Percentiles rank a stretch among this genome's conserved stretches.
These are phyloP conservation scores for Nannoperca australis DNA, from an alignment of 2,797 vertebrate species.

Conservation along the genomic window DNA sequence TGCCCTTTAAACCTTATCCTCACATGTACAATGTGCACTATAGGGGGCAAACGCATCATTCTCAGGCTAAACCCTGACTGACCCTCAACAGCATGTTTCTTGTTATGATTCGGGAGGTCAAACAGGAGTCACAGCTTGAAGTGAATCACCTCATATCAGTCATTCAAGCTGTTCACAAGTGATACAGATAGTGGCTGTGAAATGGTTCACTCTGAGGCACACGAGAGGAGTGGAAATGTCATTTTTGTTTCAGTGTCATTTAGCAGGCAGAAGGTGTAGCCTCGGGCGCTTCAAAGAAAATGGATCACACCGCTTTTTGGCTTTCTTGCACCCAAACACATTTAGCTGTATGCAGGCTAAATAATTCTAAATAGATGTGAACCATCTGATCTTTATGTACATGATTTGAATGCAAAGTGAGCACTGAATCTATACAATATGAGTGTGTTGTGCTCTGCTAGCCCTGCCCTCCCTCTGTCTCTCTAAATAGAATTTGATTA, in stretches of 20 bases:
- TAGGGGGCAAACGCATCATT: constrained; percentile 29
- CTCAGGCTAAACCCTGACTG: constrained; percentile 25
- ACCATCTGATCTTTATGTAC: neutral
- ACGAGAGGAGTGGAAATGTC: neutral
- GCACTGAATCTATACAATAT: neutral
- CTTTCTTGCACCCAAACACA: neutral
- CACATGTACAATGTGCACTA: constrained; percentile 25
- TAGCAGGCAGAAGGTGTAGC: neutral
- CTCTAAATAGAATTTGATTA: constrained; percentile 6
- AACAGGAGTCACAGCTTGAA: constrained; percentile 16
- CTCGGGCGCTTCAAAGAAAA: constrained; percentile 8
- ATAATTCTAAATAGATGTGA: neutral
- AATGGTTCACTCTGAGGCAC: neutral
- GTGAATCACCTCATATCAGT: constrained; percentile 6
- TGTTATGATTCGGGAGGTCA: constrained; percentile 46
- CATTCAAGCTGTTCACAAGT: neutral
- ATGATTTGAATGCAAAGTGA: neutral
- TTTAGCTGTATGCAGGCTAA: constrained; percentile 2
- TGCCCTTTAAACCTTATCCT: constrained; percentile 12
- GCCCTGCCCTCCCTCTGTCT: neutral
- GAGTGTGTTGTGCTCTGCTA: neutral
- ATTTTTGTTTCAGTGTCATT: constrained; percentile 18
- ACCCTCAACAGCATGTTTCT: constrained; percentile 41
- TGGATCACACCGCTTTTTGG: neutral
- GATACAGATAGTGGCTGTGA: neutral